A percentile compares a stretch with the other conserved stretches of the same genome.
phyloP scores from a whole-genome alignment of 2,888 invertebrate genomes.

The Pristionchus mayeri region DNA sequence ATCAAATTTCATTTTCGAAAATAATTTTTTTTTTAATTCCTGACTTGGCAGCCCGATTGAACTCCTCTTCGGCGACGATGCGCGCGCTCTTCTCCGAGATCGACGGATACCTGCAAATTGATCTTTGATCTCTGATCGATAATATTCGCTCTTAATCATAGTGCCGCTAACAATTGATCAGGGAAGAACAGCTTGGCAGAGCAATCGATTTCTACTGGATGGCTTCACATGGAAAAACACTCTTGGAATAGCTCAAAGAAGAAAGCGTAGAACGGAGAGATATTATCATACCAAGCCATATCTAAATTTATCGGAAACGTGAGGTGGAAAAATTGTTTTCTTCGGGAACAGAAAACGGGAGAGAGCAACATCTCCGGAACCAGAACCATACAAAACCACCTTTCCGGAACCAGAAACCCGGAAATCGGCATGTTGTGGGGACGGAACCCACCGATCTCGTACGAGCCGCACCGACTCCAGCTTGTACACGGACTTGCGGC shows the following conservation, averaged over 20 bases:
- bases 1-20: no score
- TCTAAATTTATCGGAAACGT: no score
- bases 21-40: neutral
- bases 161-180: no score
- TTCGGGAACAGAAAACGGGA: no score
- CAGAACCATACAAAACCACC: no score
- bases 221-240: neutral
- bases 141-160: neutral
- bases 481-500: slow-evolving; percentile 49
- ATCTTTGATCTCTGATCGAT: neutral
- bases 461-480: slow-evolving; percentile 35
- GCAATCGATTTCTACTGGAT: no score
- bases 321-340: no score
- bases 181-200: no score
- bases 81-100: slow-evolving; percentile 52
- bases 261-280: neutral
- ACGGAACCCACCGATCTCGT: neutral
- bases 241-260: neutral
- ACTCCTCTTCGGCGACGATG: slow-evolving; percentile 51
- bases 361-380: no score
- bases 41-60: slow-evolving; percentile 54
- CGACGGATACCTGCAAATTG: slow-evolving; percentile 29
- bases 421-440: no score
- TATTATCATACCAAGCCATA: no score
- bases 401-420: no score